Evolutionary conservation across 2,888 invertebrate genomes (phyloP), one percentile per base, ranked within the genome.

Genomic region (Nipponacmea schrenckii): DNA sequence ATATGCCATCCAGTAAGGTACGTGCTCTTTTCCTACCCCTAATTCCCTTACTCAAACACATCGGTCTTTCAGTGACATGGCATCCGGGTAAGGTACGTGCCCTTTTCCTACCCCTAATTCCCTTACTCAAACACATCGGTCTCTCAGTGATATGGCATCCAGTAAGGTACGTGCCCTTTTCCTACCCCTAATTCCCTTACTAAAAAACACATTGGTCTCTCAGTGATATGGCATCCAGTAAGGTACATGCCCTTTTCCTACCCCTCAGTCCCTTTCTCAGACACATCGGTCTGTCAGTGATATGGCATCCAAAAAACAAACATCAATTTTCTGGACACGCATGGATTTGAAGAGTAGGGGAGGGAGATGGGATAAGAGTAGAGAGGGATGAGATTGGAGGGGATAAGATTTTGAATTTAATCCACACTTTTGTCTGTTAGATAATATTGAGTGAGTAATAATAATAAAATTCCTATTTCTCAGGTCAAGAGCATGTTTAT

Each of bases 1-100:
- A 99, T 90, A 98, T 99, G 98, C 98, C 99, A 87, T 97, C 98
- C 82, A 94, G 96, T 88, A 99, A 99, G 95, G 99, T 98, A 91
- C 90, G 90, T 78, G 24, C 17, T 15, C 39, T 39, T 39, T 39
- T 39, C 39, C 10, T 39, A 39, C 14, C 56, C 17, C 15, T 48
- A n/a, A 5, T 17, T 12, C n/a, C n/a, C 14, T 3, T 15, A 1
- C n/a, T 17, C 98, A 99, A 92, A 98, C 98, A 76, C 98, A 99
- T 91, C 94, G 98, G 89, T 98, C 97, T 85, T 2, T 31, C 31
- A 31, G 31, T 31, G 31, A 31, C 7, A 31, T 99, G 98, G 98
- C 99, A 87, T 97, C 98, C 82, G n/a, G n/a, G 96, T 88, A 99
- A 99, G 95, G 99, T 98, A 91, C 90, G 90, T 78, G 24, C 17